Evolutionary conservation across 2,888 invertebrate genomes (phyloP).

Genomic region (Hirtodrosophila histrioides): DNA sequence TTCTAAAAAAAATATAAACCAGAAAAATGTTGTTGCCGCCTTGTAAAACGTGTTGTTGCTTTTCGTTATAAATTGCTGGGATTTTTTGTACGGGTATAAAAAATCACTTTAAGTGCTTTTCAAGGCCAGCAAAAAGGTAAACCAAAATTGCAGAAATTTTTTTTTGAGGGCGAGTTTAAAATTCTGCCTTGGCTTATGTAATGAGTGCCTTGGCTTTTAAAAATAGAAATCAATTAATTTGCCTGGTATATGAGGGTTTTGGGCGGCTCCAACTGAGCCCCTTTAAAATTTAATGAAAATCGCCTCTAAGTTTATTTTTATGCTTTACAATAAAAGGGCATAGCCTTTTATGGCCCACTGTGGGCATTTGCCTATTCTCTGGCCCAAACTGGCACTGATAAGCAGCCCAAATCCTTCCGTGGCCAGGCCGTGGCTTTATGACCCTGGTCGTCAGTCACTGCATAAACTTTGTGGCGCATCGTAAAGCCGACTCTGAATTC

Average conservation of each 20-base stretch:
- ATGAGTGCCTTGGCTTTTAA: conserved; percentile 33
- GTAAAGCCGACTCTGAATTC: conserved; percentile 49
- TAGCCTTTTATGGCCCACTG: conserved; percentile 49
- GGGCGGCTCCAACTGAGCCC: conserved; percentile 9
- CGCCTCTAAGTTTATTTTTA: conserved; percentile 67
- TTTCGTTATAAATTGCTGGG: conserved; percentile 39
- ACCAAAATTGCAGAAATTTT: conserved; percentile 23
- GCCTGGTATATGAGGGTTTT: conserved; percentile 4
- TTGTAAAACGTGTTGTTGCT: conserved; percentile 22
- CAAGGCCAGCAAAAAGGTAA: conserved; percentile 51
- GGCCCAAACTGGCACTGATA: conserved; percentile 54
- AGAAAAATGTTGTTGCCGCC: conserved; percentile 54
- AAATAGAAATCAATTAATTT: conserved; percentile 66
- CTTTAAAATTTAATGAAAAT: conserved; percentile 70
- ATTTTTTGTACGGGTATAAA: conserved; percentile 31
- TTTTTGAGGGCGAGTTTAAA: conserved; percentile 34
- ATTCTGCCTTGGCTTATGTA: conserved; percentile 38
- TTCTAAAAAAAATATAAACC: conserved; percentile 26
- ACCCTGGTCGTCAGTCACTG: conserved; percentile 58
- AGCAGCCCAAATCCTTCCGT: conserved; percentile 58
- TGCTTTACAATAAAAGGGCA: conserved; percentile 64
- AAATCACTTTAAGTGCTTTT: conserved; percentile 60
- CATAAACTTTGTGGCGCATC: conserved; percentile 72
- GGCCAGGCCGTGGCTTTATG: conserved; percentile 51
- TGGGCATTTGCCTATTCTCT: conserved; percentile 47